Evolutionary conservation across 1,140 invertebrate genomes (phyloP).

Genomic region (Drosophila burlai): DNA sequence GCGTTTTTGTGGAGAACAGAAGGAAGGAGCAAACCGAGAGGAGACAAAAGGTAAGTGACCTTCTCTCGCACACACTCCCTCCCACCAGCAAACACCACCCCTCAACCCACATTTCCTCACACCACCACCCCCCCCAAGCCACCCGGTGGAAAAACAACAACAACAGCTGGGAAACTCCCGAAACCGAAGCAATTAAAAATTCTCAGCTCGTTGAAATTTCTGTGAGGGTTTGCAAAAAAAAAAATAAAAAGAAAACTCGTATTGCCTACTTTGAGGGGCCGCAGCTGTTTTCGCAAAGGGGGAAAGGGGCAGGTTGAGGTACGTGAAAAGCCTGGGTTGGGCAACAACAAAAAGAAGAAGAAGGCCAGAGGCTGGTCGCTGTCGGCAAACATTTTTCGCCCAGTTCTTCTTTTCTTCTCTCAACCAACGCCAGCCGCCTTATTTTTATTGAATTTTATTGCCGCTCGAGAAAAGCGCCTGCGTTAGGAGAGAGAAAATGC

Average conservation of each 20-base stretch:
- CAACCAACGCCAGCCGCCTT: constrained; percentile 17
- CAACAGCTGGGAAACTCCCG: constrained; percentile 19
- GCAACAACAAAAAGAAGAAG: constrained; percentile 4
- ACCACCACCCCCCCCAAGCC: too few relatives aligned
- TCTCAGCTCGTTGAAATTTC: constrained; percentile 34
- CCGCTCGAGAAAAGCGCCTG: constrained; percentile 48
- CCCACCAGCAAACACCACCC: not conserved
- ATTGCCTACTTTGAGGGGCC: constrained; percentile 67
- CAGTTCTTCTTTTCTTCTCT: not conserved
- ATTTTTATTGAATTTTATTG: constrained; percentile 77
- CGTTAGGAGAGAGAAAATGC: constrained; percentile 19
- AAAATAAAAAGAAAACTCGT: not conserved
- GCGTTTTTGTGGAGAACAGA: constrained; percentile 31
- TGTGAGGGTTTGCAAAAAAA: constrained; percentile 9
- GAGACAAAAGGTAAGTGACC: constrained; percentile 77
- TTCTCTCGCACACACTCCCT: constrained; percentile 32
- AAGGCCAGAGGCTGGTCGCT: constrained; percentile 50
- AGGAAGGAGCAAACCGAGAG: constrained; percentile 17
- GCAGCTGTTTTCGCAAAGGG: constrained; percentile 40
- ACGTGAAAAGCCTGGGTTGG: constrained; percentile 11
- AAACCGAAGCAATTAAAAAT: constrained; percentile 53
- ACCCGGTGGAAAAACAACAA: constrained; percentile 9
- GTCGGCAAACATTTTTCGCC: constrained; percentile 64
- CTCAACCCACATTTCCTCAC: not conserved
- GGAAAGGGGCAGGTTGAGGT: not conserved